These are phyloP conservation scores for Papilio polyxenes DNA, from an alignment of 1,140 invertebrate species.

Conservation along the genomic window DNA sequence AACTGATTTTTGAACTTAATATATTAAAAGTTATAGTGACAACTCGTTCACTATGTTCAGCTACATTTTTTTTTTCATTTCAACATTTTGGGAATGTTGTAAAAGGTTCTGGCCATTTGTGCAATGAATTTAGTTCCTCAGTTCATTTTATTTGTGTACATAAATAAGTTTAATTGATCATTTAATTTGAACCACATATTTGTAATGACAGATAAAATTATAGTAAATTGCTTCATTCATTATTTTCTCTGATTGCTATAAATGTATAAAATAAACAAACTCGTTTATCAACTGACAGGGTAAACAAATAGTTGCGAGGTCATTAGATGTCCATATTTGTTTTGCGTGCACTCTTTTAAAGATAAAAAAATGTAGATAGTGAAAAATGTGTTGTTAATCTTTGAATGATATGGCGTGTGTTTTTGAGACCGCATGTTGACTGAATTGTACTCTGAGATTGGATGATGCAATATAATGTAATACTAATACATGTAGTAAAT, in stretches of 20 bases:
- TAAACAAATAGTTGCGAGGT: constrained; percentile 30
- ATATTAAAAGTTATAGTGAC: too few species aligned
- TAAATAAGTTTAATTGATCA: not conserved
- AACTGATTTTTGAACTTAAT: too few species aligned
- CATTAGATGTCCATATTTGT: constrained; percentile 22
- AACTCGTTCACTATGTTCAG: too few species aligned
- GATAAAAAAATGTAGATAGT: constrained; percentile 26
- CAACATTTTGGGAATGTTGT: not conserved
- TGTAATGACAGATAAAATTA: not conserved
- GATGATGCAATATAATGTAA: constrained; percentile 35
- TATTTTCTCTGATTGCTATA: constrained; percentile 17
- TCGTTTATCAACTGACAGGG: constrained; percentile 22
- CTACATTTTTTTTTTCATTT: too few species aligned
- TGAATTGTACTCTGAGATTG: not conserved
- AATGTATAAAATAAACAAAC: constrained; percentile 21
- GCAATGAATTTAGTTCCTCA: not conserved
- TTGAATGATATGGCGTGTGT: constrained; percentile 9
- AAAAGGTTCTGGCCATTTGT: not conserved
- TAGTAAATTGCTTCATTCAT: constrained; percentile 26
- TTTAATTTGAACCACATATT: not conserved
- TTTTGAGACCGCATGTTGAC: not conserved
- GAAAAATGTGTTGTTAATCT: constrained; percentile 28
- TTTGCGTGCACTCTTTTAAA: constrained; percentile 25
- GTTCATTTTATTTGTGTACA: not conserved
- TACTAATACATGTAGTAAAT: not conserved